Conservation (phyloP, 92 coral and sea anemone genomes). For the Epizoanthus rinbou region DNA sequence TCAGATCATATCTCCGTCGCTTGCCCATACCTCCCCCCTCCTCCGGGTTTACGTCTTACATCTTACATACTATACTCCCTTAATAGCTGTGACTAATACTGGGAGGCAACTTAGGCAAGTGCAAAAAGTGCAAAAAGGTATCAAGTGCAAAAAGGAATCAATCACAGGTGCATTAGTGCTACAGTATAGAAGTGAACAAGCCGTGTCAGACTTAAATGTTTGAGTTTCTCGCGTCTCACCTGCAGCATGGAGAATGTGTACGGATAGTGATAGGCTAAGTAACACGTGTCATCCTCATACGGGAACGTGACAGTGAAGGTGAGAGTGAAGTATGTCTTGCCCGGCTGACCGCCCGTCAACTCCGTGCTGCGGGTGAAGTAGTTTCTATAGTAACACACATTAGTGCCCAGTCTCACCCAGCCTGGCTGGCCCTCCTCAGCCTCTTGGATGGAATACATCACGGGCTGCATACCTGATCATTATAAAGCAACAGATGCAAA, state of each 20-base stretch:
- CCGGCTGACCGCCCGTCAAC: constrained; percentile 64
- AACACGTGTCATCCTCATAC: constrained; percentile 85
- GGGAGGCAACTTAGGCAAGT: no score
- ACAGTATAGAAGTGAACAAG: no score
- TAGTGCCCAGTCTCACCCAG: constrained; percentile 87
- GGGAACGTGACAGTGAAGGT: constrained; percentile 94
- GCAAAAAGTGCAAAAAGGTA: no score
- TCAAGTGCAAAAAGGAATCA: no score
- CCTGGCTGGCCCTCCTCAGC: constrained; percentile 94
- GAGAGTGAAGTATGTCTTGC: constrained; percentile 91
- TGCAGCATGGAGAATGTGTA: constrained; percentile 94
- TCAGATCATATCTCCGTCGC: no score
- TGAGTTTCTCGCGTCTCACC: constrained; percentile 62
- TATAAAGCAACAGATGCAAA: not conserved
- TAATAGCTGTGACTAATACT: no score
- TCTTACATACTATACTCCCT: no score
- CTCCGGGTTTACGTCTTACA: no score
- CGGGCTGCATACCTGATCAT: constrained; percentile 93
- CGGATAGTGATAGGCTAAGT: constrained; percentile 95
- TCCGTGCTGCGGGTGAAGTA: constrained; percentile 82
- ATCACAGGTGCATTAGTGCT: no score
- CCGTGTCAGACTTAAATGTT: no score
- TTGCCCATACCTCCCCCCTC: no score
- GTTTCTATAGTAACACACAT: constrained; percentile 91
- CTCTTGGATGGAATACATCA: constrained; percentile 82